Evolutionary conservation across 2,888 invertebrate species (phyloP).

Genomic region (Pycnomerus fuliginosus): DNA sequence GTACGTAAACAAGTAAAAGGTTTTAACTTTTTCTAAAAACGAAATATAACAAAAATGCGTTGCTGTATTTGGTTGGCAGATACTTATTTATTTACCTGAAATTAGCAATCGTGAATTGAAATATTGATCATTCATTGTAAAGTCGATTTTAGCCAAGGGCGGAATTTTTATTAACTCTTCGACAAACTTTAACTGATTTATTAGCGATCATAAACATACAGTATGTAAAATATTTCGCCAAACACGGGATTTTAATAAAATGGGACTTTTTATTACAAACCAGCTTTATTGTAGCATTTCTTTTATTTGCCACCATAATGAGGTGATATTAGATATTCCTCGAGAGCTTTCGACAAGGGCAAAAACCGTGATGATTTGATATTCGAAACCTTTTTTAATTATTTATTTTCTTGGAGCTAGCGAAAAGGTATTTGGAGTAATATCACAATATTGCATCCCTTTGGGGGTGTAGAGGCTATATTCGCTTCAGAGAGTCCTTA

Average conservation of each 20-base stretch:
- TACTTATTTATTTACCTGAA: too few species aligned
- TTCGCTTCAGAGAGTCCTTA: slow-evolving; percentile 16
- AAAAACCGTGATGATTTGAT: slow-evolving; percentile 18
- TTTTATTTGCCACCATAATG: slow-evolving; percentile 5
- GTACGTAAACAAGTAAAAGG: too few species aligned
- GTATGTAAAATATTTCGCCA: too few species aligned
- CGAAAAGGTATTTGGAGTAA: slow-evolving; percentile 34
- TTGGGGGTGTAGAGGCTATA: slow-evolving; percentile 9
- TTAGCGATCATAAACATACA: too few species aligned
- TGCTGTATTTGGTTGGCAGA: too few species aligned
- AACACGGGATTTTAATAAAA: not conserved
- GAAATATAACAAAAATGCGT: too few species aligned
- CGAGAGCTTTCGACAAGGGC: slow-evolving; percentile 6
- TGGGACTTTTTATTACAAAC: too few species aligned
- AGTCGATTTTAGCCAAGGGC: slow-evolving; percentile 7
- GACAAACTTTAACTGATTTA: too few species aligned
- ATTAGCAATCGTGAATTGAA: too few species aligned
- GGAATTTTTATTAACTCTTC: slow-evolving; percentile 7
- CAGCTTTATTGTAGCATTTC: slow-evolving; percentile 1
- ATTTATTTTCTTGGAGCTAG: slow-evolving; percentile 32
- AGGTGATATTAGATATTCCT: slow-evolving; percentile 16
- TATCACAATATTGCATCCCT: slow-evolving; percentile 29
- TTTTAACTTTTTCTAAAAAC: too few species aligned
- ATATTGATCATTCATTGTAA: slow-evolving; percentile 5
- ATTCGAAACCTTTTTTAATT: slow-evolving; percentile 27